Evolutionary conservation across 2,113 vertebrate species (phyloP).

Genomic region (Leucoraja erinaceus): DNA sequence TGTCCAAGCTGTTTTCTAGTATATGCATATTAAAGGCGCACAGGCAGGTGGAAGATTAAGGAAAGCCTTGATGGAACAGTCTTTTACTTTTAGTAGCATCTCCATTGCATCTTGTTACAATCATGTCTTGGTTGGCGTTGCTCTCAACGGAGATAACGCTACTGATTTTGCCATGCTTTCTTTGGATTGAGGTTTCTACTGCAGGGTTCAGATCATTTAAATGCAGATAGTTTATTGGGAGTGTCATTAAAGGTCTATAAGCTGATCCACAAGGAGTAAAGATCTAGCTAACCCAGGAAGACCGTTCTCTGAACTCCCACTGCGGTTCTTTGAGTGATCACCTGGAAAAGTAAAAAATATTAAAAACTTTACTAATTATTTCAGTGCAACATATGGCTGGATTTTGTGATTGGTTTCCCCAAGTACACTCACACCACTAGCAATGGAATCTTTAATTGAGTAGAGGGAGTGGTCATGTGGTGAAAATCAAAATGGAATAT

Average conservation of each 20-base stretch:
- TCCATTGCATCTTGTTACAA: constrained; percentile 36
- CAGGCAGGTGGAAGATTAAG: constrained; percentile 4
- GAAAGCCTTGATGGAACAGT: constrained; percentile 30
- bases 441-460: not conserved
- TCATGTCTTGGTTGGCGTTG: constrained; percentile 31
- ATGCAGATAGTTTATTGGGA: not conserved
- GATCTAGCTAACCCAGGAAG: constrained; percentile 97
- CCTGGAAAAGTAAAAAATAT: constrained; percentile 66
- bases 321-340: constrained; percentile 98
- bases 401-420: constrained; percentile 10
- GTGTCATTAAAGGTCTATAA: constrained; percentile 91
- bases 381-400: constrained; percentile 8
- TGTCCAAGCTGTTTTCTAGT: constrained; percentile 31
- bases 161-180: constrained; percentile 36
- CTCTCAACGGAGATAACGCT: constrained; percentile 28
- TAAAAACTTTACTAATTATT: constrained; percentile 29
- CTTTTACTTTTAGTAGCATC: constrained; percentile 23
- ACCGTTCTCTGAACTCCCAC: constrained; percentile 98
- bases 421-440: not conserved
- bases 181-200: constrained; percentile 27
- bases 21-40: constrained; percentile 5
- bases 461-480: not conserved
- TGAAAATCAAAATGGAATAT: not conserved
- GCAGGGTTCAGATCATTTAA: constrained; percentile 12
- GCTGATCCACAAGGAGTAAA: constrained; percentile 99